Evolutionary conservation across 2,888 invertebrate genomes (phyloP).

Genomic region (Scaptomyza tumidula): DNA sequence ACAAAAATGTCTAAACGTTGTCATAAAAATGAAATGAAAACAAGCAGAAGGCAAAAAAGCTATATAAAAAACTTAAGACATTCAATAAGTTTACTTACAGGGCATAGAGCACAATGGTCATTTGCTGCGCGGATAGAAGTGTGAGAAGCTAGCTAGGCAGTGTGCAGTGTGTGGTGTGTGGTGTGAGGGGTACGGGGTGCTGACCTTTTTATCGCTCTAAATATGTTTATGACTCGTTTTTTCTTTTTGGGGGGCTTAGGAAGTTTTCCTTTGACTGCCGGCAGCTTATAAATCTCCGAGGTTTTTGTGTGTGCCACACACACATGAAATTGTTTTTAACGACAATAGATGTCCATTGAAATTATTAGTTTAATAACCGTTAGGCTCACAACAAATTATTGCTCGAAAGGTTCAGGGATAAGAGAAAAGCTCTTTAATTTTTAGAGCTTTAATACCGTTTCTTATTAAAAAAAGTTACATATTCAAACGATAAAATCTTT

Average conservation of each 20-base stretch:
- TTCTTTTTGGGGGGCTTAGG: not conserved
- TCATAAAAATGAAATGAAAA: conserved; percentile 82
- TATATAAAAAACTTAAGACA: conserved; percentile 80
- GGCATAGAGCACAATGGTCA: conserved; percentile 17
- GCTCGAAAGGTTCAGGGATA: conserved; percentile 14
- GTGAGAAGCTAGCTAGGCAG: not conserved
- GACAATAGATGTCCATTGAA: conserved; percentile 73
- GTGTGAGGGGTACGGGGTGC: conserved; percentile 5
- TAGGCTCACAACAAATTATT: conserved; percentile 44
- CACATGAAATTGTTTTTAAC: conserved; percentile 80
- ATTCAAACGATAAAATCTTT: no score
- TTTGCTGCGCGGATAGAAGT: not conserved
- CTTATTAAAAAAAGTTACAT: no score
- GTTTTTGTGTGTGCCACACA: conserved; percentile 33
- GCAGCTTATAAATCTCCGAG: conserved; percentile 59
- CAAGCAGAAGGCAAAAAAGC: conserved; percentile 61
- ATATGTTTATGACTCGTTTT: conserved; percentile 74
- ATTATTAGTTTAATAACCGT: conserved; percentile 81
- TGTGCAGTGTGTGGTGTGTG: not conserved
- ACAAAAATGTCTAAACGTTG: conserved; percentile 80
- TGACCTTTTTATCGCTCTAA: conserved; percentile 81
- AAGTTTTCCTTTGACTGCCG: conserved; percentile 27
- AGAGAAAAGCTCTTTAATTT: not conserved
- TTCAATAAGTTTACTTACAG: conserved; percentile 80
- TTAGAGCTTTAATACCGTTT: no score